Conservation (phyloP, 2,888 invertebrate species). For the Scaptomyza flava region DNA sequence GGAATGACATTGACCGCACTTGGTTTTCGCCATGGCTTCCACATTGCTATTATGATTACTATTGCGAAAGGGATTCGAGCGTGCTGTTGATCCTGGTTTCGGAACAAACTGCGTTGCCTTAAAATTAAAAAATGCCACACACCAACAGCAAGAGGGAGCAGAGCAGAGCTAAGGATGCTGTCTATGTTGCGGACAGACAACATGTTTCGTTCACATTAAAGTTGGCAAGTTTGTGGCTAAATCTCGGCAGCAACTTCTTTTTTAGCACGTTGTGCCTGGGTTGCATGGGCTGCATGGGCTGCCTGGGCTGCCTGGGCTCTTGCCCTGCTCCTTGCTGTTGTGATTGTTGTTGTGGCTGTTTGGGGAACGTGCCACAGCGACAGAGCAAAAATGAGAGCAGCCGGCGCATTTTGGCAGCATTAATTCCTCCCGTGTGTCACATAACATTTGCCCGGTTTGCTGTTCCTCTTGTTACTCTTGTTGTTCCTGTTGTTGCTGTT, state of each 20-base stretch:
- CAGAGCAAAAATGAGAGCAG: constrained; percentile 46
- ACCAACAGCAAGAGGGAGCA: not conserved
- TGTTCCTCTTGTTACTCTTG: constrained; percentile 1
- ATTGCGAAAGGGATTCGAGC: constrained; percentile 17
- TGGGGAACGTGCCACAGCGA: constrained; percentile 64
- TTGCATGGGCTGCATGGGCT: not conserved
- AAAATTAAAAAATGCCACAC: constrained; percentile 26
- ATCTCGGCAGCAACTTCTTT: constrained; percentile 43
- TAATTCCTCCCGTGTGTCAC: constrained; percentile 74
- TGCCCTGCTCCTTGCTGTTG: constrained; percentile 24
- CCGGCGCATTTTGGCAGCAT: constrained; percentile 70
- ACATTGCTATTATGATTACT: constrained; percentile 35
- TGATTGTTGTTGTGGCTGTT: constrained; percentile 59
- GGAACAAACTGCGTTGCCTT: constrained; percentile 4
- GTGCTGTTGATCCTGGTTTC: not conserved
- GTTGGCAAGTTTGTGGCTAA: constrained; percentile 53
- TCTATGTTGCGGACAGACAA: constrained; percentile 21
- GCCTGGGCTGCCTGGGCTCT: not conserved
- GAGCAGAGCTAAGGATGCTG: not conserved
- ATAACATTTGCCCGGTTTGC: constrained; percentile 54
- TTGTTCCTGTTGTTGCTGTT: constrained; percentile 15
- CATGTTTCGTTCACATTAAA: constrained; percentile 32
- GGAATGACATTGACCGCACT: constrained; percentile 26
- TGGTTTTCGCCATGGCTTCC: constrained; percentile 9
- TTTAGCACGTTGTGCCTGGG: constrained; percentile 20